phyloP scores from a whole-genome alignment of 2,888 invertebrate genomes.

The Epicampocera succincta region DNA sequence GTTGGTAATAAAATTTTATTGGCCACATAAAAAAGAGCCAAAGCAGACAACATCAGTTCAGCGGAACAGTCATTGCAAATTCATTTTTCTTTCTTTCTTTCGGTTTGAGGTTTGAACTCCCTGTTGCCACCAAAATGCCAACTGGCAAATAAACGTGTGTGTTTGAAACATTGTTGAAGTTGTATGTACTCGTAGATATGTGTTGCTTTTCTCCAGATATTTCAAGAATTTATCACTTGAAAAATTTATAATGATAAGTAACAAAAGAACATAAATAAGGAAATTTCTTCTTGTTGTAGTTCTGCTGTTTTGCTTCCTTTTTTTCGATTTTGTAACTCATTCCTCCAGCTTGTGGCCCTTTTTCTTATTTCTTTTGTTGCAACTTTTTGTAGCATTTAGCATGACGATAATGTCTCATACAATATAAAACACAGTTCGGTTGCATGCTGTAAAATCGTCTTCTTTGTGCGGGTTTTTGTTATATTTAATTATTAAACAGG shows the following conservation, averaged over 20 bases:
- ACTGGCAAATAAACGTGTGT: conserved; percentile 34
- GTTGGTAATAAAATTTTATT: conserved; percentile 75
- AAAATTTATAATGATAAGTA: conserved; percentile 61
- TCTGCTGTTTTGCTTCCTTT: background rate
- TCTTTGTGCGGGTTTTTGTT: conserved; percentile 5
- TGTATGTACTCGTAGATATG: background rate
- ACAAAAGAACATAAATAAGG: conserved; percentile 67
- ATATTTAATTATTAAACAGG: conserved; percentile 21
- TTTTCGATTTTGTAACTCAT: conserved; percentile 11
- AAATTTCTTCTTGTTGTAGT: conserved; percentile 22
- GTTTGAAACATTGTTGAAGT: conserved; percentile 19
- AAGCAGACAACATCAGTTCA: conserved; percentile 37
- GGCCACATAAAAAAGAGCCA: conserved; percentile 72
- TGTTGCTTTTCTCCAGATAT: conserved; percentile 22
- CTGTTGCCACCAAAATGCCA: conserved; percentile 23
- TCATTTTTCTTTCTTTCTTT: conserved; percentile 12
- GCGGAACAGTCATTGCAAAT: conserved; percentile 29
- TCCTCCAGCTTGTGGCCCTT: conserved; percentile 21
- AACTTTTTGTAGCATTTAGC: conserved; percentile 28
- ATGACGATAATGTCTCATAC: conserved; percentile 43
- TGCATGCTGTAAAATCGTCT: conserved; percentile 46
- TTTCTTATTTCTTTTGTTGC: background rate
- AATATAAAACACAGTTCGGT: conserved; percentile 34
- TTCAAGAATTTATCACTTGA: conserved; percentile 67
- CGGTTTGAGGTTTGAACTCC: background rate